Conservation (phyloP, 2,113 vertebrate species). For the Pomatorhinus ruficollis region DNA sequence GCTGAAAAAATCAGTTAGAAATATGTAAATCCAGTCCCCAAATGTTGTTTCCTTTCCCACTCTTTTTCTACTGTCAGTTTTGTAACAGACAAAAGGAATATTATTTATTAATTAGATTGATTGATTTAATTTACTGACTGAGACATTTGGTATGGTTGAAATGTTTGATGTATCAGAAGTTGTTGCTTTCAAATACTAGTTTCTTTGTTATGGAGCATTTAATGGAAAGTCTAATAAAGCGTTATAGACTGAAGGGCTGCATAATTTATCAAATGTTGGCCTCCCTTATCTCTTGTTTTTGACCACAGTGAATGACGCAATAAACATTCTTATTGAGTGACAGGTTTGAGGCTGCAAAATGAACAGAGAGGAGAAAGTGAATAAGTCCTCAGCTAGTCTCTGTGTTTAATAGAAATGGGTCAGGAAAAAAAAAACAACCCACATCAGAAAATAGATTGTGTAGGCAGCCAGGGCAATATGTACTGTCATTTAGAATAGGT, state of each 20-base stretch:
- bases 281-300: neutral
- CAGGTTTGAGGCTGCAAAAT: neutral
- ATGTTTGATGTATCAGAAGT: neutral
- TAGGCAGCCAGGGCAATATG: neutral
- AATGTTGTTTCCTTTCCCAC: neutral
- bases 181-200: neutral
- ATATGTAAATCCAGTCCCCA: neutral
- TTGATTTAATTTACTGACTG: neutral
- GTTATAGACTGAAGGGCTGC: neutral
- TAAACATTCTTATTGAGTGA: neutral
- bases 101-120: constrained; percentile 1
- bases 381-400: neutral
- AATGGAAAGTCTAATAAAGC: neutral
- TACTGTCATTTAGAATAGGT: neutral
- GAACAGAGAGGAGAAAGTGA: neutral
- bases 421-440: neutral
- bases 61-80: neutral
- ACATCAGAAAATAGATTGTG: neutral
- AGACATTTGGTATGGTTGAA: neutral
- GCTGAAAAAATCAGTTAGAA: neutral
- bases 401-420: neutral
- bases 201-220: neutral
- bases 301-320: neutral
- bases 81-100: neutral
- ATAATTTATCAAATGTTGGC: neutral